phyloP scores from a whole-genome alignment of 2,888 invertebrate genomes.

The Chironomus riparius region DNA sequence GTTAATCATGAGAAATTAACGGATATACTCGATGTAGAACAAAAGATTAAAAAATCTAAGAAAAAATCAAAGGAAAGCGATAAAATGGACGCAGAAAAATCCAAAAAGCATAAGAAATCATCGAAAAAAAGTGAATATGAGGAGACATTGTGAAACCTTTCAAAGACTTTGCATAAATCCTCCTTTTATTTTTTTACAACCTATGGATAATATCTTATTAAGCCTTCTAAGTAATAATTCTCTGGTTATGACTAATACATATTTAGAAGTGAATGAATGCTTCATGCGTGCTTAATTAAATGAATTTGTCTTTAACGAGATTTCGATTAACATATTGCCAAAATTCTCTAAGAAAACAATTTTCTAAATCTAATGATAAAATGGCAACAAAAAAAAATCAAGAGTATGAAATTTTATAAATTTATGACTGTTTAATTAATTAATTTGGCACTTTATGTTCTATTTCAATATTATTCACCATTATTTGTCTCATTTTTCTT shows the following conservation, averaged over 20 bases:
- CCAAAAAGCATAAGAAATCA: conserved; percentile 17
- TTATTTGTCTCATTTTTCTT: too few species aligned
- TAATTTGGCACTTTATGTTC: too few species aligned
- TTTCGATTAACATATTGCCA: background rate
- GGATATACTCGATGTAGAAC: background rate
- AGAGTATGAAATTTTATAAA: too few species aligned
- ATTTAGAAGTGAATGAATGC: background rate
- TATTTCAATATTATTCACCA: too few species aligned
- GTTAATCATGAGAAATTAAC: background rate
- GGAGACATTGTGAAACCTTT: background rate
- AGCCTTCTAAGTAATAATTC: background rate
- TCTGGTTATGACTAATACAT: background rate
- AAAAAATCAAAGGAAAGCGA: conserved; percentile 9
- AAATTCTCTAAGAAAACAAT: background rate
- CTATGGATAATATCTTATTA: background rate
- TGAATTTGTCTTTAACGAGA: background rate
- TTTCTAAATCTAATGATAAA: background rate
- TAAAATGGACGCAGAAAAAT: background rate
- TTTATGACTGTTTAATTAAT: too few species aligned
- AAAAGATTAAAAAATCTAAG: conserved; percentile 13
- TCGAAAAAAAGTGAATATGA: conserved; percentile 9
- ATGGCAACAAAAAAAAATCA: too few species aligned
- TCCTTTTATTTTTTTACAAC: background rate
- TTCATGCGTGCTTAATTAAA: background rate
- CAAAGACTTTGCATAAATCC: background rate